These are phyloP conservation scores for Coptodon rendalli DNA, from an alignment of 2,113 vertebrate genomes.

Conservation along the genomic window DNA sequence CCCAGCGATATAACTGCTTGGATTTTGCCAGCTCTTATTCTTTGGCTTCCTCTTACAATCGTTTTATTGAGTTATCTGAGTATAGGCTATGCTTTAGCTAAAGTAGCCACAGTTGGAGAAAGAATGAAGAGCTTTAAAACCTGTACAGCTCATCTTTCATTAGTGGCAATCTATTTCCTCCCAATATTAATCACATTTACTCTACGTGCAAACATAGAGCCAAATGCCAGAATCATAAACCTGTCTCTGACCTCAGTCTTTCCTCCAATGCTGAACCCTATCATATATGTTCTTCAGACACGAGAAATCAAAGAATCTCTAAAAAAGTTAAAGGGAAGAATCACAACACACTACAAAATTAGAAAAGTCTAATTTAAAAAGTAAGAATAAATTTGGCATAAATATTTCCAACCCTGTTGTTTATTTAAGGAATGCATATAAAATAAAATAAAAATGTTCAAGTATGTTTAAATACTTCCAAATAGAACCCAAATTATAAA, in stretches of 20 bases:
- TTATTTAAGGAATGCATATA: not conserved
- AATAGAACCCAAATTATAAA: not conserved
- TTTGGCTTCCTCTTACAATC: not conserved
- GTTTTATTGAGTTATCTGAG: not conserved
- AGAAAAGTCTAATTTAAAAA: not conserved
- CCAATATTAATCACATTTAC: not conserved
- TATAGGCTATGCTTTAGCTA: conserved; percentile 4
- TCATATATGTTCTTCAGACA: conserved; percentile 52
- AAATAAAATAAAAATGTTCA: not conserved
- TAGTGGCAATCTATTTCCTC: conserved; percentile 42
- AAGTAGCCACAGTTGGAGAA: conserved; percentile 8
- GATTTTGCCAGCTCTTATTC: not conserved
- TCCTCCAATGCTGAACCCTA: conserved; percentile 44
- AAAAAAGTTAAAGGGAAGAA: not conserved
- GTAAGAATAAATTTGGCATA: not conserved
- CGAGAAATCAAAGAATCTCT: conserved; percentile 40
- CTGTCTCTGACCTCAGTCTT: conserved; percentile 39
- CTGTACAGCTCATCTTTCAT: conserved; percentile 34
- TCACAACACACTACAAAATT: not conserved
- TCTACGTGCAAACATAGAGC: conserved; percentile 4
- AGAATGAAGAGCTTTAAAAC: conserved; percentile 39
- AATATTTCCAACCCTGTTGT: not conserved
- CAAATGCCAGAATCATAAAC: not conserved
- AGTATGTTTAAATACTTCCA: not conserved
- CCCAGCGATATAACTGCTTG: not conserved